Evolutionary conservation across 2,888 invertebrate species (phyloP).

Genomic region (Brachyopa scutellaris): DNA sequence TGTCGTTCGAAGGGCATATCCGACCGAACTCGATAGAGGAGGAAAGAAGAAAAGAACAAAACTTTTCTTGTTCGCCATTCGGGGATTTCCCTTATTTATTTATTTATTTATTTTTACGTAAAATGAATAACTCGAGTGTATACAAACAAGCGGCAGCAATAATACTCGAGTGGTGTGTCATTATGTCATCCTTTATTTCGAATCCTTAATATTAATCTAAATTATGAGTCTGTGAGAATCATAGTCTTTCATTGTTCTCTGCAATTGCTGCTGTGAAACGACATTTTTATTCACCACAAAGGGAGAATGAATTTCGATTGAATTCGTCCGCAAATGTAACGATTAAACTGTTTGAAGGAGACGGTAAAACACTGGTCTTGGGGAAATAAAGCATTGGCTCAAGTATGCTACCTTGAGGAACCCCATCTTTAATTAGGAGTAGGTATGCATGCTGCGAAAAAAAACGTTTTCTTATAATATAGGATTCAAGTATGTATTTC

Average conservation of each 20-base stretch:
- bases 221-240: slow-evolving; percentile 24
- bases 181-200: slow-evolving; percentile 20
- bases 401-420: no score
- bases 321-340: not conserved
- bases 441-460: no score
- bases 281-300: not conserved
- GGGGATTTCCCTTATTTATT: slow-evolving; percentile 20
- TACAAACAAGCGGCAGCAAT: slow-evolving; percentile 28
- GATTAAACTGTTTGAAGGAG: no score
- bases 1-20: not conserved
- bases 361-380: no score
- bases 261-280: not conserved
- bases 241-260: not conserved
- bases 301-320: not conserved
- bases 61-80: slow-evolving; percentile 46
- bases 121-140: slow-evolving; percentile 20
- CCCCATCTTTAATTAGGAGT: no score
- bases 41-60: not conserved
- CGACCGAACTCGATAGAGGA: not conserved
- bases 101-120: not conserved
- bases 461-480: no score
- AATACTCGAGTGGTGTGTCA: slow-evolving; percentile 42
- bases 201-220: slow-evolving; percentile 14
- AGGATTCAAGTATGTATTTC: no score
- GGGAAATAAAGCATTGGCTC: no score